Percentiles rank a stretch among this genome's conserved stretches.
These are phyloP conservation scores for Sycophila sp. DNA, from an alignment of 1,140 invertebrate genomes.

Conservation along the genomic window DNA sequence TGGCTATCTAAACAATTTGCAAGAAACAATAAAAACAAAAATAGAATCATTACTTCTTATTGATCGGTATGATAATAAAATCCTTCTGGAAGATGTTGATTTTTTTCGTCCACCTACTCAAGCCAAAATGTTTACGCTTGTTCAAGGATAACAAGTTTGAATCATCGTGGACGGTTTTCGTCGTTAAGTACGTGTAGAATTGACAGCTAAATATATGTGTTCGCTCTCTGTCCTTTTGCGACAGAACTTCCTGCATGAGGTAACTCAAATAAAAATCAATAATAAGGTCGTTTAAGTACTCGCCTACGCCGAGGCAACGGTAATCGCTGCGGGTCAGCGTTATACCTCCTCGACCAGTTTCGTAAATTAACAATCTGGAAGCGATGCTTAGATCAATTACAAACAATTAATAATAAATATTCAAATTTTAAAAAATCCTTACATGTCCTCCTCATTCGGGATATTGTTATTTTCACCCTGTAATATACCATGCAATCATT, in stretches of 20 bases:
- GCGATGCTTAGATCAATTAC: too few species aligned
- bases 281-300: constrained; percentile 97
- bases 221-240: constrained; percentile 76
- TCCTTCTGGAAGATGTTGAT: constrained; percentile 97
- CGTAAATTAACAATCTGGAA: too few species aligned
- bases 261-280: constrained; percentile 98
- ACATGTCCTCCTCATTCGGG: too few species aligned
- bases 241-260: constrained; percentile 78
- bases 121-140: constrained; percentile 80
- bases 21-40: too few species aligned
- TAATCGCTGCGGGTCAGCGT: constrained; percentile 92
- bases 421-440: too few species aligned
- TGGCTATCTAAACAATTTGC: not conserved
- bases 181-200: too few species aligned
- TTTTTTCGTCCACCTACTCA: constrained; percentile 96
- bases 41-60: too few species aligned
- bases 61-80: constrained; percentile 96
- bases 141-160: too few species aligned
- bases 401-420: too few species aligned
- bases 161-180: constrained; percentile 84
- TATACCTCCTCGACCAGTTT: constrained; percentile 81
- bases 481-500: too few species aligned
- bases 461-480: too few species aligned
- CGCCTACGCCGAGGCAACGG: constrained; percentile 86
- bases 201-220: constrained; percentile 95